These are phyloP conservation scores for Salticus scenicus DNA, from an alignment of 2,888 invertebrate species.

Conservation along the genomic window DNA sequence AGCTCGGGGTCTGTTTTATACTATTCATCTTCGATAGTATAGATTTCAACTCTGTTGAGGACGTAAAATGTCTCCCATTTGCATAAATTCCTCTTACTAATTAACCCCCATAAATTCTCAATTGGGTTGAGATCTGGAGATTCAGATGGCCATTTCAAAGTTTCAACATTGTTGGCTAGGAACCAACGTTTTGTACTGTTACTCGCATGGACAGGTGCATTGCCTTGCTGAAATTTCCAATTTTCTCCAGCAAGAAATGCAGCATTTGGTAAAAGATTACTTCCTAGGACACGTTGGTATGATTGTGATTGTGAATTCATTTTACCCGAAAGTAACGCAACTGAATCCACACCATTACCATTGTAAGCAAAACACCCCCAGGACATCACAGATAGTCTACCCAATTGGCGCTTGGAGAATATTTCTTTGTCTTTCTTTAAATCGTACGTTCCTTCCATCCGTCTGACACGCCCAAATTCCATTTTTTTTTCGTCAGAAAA, in stretches of 20 bases:
- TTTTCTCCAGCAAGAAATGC: not conserved
- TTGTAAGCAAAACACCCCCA: conserved; percentile 11
- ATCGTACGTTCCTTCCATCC: too few species aligned
- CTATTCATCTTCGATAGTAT: not conserved
- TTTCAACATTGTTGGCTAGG: not conserved
- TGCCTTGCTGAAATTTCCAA: conserved; percentile 3
- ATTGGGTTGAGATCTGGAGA: not conserved
- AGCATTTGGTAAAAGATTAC: conserved; percentile 8
- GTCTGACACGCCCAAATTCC: too few species aligned
- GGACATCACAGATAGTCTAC: too few species aligned
- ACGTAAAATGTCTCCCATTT: conserved; percentile 9
- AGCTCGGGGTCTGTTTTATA: not conserved
- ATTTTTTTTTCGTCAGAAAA: too few species aligned
- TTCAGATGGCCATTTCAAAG: not conserved
- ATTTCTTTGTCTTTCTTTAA: too few species aligned
- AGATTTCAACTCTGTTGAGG: not conserved
- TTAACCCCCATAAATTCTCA: not conserved
- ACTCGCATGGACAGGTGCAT: not conserved
- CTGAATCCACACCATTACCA: not conserved
- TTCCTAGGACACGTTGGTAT: not conserved
- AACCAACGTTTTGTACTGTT: conserved; percentile 2
- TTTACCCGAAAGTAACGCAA: not conserved
- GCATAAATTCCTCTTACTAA: not conserved
- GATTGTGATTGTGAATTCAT: not conserved
- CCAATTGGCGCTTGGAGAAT: too few species aligned